Conservation (phyloP, 2,113 vertebrate genomes). For the Callopanchax toddi region DNA sequence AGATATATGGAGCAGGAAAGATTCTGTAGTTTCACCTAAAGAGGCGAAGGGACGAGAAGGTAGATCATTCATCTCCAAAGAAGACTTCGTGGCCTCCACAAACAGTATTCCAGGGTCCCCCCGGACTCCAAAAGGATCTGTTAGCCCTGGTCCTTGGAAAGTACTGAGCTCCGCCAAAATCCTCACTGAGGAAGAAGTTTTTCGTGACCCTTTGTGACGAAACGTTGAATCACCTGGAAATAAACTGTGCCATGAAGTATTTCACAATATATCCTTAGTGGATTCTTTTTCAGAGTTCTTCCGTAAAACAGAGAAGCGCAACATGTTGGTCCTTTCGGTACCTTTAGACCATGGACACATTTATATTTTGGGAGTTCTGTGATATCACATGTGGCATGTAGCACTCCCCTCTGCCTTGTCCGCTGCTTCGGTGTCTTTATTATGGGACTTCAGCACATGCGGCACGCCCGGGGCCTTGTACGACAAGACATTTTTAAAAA, state of each 20-base stretch:
- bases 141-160: conserved; percentile 89
- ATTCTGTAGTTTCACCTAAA: conserved; percentile 17
- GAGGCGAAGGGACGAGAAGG: conserved; percentile 33
- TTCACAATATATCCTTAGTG: conserved; percentile 18
- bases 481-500: conserved; percentile 51
- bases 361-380: conserved; percentile 42
- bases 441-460: conserved; percentile 42
- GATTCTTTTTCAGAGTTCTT: conserved; percentile 65
- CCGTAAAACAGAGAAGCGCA: conserved; percentile 53
- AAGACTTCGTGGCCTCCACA: conserved; percentile 29
- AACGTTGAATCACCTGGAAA: conserved; percentile 33
- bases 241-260: conserved; percentile 38
- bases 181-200: conserved; percentile 75
- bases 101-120: conserved; percentile 54
- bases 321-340: conserved; percentile 37
- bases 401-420: conserved; percentile 60
- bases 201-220: conserved; percentile 69
- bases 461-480: conserved; percentile 50
- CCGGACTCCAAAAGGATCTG: conserved; percentile 72
- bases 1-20: conserved; percentile 33
- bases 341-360: conserved; percentile 26
- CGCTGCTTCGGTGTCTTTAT: conserved; percentile 47
- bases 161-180: conserved; percentile 83
- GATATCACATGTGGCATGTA: conserved; percentile 57
- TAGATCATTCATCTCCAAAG: conserved; percentile 32